Conservation (phyloP, 2,888 invertebrate species). For the Erpobdella octoculata region DNA sequence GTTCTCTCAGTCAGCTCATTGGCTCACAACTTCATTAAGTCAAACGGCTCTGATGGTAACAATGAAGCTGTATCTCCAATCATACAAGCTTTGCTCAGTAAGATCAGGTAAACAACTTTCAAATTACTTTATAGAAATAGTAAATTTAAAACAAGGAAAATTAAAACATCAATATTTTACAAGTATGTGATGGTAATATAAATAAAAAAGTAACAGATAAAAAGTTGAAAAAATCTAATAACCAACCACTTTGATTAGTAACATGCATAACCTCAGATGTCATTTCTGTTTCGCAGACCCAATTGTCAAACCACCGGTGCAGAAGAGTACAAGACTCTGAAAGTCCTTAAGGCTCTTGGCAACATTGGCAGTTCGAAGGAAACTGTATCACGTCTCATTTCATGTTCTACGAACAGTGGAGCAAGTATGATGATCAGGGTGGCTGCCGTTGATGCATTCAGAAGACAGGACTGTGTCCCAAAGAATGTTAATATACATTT, state of each 20-base stretch:
- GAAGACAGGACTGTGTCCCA: slow-evolving; percentile 63
- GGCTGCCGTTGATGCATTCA: slow-evolving; percentile 72
- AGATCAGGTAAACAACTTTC: no score
- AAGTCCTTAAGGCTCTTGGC: slow-evolving; percentile 66
- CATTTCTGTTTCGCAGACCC: neutral
- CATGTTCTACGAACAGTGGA: slow-evolving; percentile 54
- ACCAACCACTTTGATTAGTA: no score
- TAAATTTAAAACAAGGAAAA: no score
- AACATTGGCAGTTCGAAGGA: slow-evolving; percentile 68
- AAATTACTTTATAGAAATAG: no score
- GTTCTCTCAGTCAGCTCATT: slow-evolving; percentile 65
- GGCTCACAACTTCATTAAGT: slow-evolving; percentile 63
- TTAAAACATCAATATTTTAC: no score
- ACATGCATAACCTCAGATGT: no score
- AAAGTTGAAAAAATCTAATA: no score
- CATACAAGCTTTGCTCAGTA: no score
- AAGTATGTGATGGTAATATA: no score
- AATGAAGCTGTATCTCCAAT: slow-evolving; percentile 46
- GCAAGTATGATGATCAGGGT: slow-evolving; percentile 66
- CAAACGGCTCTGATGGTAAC: slow-evolving; percentile 50
- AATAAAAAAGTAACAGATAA: no score
- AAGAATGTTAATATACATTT: neutral
- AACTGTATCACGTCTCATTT: slow-evolving; percentile 40
- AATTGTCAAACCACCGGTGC: neutral
- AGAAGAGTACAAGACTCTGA: slow-evolving; percentile 26